Base-by-base conservation (phyloP, 2,888 invertebrate genomes). In the Ichneumoninae sp. region DNA sequence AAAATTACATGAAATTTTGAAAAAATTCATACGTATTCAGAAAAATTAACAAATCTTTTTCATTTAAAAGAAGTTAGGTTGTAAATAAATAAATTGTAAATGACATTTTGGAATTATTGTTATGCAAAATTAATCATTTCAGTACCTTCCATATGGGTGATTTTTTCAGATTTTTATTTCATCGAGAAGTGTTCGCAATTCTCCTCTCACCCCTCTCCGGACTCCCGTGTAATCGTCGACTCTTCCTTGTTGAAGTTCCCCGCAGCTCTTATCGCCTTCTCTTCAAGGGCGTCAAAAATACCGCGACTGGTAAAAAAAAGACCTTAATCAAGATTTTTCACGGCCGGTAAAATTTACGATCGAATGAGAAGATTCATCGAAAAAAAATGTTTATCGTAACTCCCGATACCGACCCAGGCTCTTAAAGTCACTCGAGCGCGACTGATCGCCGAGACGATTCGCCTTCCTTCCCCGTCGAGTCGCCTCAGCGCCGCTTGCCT, bases 351-450 rank as follows among this genome's bases (percentile, higher is more conserved):
- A 47, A 47, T 47, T 16, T 16, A 47, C 16, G 40, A 40, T 40
- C 40, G 10, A 40, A 40, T 1, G 44, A 16, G 44, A 47, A 16
- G 16, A 4, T 16, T 16, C 16, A 3, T 16, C 44, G 16, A 16
- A 47, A 13, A 10, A 40, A 40, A 36, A 7, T 19, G 8, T 3
- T 40, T 40, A 10, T 10, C 7, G 2, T 40, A 40, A 40, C 10
- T 40, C 8, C 8, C 40, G 40, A 40, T 40, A 40, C 10, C 40
- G 10, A 47, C 1, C 1, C 10, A 0, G 44, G 16, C 22, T 36
- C 13, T 70, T 36, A 36, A 70, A 70, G 36, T 52, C 44, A 50
- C 36, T 60, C 60, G 30, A 57, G 44, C 33, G 40, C 33, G 65
- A 65, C 13, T 22, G 65, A 30, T 65, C 52, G n/a, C 10, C 26